Conservation (phyloP, 2,113 vertebrate species). For the Sinocyclocheilus rhinocerous region DNA sequence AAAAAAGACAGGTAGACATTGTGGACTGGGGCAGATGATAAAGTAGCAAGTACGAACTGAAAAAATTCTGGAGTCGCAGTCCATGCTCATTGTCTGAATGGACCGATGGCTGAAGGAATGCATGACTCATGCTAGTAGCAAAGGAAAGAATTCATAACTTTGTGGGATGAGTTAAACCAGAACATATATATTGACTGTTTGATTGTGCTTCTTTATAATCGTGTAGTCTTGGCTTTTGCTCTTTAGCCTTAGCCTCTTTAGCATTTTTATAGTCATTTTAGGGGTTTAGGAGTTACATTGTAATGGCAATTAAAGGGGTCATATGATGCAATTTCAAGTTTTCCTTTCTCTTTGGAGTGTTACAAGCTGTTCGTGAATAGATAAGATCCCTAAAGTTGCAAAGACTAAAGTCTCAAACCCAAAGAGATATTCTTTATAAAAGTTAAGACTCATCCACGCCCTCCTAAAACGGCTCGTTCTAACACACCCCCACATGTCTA, state of each 20-base stretch:
- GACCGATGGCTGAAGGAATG: constrained; percentile 1
- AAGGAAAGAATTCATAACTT: neutral
- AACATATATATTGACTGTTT: neutral
- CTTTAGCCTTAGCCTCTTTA: neutral
- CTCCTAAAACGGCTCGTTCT: no score
- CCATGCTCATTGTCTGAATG: neutral
- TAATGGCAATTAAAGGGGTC: no score
- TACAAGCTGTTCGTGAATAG: no score
- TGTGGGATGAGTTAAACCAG: neutral
- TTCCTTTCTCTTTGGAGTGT: no score
- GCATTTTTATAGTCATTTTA: no score
- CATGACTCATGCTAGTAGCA: neutral
- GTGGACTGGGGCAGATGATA: neutral
- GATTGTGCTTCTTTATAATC: neutral
- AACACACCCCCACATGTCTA: no score
- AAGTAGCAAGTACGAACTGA: neutral
- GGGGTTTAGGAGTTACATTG: no score
- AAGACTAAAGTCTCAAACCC: no score
- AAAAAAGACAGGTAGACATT: neutral
- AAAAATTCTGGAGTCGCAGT: neutral
- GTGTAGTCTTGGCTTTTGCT: neutral
- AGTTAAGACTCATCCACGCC: no score
- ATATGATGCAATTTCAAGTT: no score
- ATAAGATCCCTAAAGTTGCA: no score
- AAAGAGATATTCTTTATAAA: no score